Conservation (phyloP, 2,113 vertebrate genomes). For the Zosterops lateralis region DNA sequence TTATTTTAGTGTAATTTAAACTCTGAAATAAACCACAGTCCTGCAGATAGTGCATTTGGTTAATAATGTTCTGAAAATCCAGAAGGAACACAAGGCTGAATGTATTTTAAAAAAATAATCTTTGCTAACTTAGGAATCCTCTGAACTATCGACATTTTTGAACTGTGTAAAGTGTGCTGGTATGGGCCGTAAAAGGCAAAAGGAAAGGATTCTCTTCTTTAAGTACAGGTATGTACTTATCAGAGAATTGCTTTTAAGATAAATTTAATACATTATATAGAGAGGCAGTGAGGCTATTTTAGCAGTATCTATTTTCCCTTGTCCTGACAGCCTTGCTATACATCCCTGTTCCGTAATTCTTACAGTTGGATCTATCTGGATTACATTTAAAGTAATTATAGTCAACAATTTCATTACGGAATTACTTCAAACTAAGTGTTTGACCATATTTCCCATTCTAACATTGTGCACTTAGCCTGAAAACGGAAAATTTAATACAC, state of each 20-base stretch:
- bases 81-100: background rate
- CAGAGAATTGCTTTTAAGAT: slow-evolving; percentile 61
- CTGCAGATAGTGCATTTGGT: background rate
- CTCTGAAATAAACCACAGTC: background rate
- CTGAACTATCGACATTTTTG: slow-evolving; percentile 7
- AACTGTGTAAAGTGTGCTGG: slow-evolving; percentile 30
- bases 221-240: slow-evolving; percentile 32
- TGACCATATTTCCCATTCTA: background rate
- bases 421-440: background rate
- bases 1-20: background rate
- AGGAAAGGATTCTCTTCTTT: slow-evolving; percentile 22
- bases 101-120: background rate
- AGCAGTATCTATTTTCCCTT: slow-evolving; percentile 16
- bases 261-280: slow-evolving; percentile 20
- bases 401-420: slow-evolving; percentile 26
- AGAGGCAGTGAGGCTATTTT: background rate
- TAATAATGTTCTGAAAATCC: background rate
- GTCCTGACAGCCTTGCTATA: background rate
- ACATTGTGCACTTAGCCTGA: background rate
- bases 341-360: background rate
- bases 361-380: background rate
- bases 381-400: slow-evolving; percentile 24
- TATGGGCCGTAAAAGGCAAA: slow-evolving; percentile 32
- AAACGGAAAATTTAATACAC: background rate
- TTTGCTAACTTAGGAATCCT: slow-evolving; percentile 31